Conservation (phyloP, 2,113 vertebrate species). For the Bubo bubo region DNA sequence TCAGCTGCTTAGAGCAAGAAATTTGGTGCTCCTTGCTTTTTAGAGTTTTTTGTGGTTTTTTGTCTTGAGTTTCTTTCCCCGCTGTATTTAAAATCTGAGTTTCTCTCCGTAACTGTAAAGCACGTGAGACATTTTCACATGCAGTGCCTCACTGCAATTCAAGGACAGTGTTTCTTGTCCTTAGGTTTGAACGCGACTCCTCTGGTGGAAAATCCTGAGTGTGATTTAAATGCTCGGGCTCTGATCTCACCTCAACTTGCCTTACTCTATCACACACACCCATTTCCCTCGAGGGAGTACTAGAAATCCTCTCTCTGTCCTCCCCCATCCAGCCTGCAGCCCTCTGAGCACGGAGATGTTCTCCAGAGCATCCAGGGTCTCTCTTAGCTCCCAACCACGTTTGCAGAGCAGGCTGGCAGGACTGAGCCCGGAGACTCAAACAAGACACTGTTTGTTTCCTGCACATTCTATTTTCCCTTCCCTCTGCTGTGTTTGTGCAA, state of each 20-base stretch:
- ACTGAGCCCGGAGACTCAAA: background rate
- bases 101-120: accelerated
- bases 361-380: background rate
- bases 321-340: background rate
- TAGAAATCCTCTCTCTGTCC: background rate
- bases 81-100: background rate
- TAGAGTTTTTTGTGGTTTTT: too few species aligned
- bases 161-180: background rate
- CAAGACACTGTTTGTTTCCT: background rate
- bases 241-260: background rate
- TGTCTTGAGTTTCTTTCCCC: background rate
- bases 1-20: background rate
- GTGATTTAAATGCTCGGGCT: background rate
- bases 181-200: accelerated
- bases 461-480: background rate
- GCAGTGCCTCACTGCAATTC: too few species aligned
- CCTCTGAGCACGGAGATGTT: accelerated
- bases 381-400: background rate
- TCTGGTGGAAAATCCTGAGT: background rate
- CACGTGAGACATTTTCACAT: accelerated
- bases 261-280: background rate
- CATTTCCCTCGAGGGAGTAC: accelerated
- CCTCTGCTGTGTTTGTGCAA: background rate
- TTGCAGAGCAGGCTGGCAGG: background rate
- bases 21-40: background rate